phyloP scores from a whole-genome alignment of 2,113 vertebrate genomes.

The Kobus ellipsiprymnus region DNA sequence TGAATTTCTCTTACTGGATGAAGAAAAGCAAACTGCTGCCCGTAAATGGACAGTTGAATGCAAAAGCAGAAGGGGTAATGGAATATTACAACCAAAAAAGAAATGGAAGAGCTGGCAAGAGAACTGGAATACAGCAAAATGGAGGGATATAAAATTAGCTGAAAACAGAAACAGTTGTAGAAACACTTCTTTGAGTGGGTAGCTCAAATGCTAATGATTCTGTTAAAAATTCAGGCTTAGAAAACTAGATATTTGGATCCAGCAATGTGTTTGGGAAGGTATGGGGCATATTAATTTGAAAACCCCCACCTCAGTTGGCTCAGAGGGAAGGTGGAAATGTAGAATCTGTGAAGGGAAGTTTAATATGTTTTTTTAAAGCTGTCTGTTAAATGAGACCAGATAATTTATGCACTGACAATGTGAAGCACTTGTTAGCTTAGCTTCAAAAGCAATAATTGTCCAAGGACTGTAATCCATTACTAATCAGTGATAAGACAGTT shows the following conservation, averaged over 20 bases:
- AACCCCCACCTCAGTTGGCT: not conserved
- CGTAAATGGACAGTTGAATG: constrained; percentile 47
- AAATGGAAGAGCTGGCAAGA: constrained; percentile 44
- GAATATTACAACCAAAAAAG: constrained; percentile 52
- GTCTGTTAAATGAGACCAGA: not conserved
- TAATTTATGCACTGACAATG: constrained; percentile 9
- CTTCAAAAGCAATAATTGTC: constrained; percentile 11
- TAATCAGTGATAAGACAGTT: not conserved
- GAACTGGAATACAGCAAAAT: not conserved
- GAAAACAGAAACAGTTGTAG: constrained; percentile 13
- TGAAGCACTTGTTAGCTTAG: constrained; percentile 11
- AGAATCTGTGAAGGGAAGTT: constrained; percentile 3
- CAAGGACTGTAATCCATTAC: not conserved
- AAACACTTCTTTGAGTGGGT: constrained; percentile 19
- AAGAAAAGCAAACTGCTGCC: constrained; percentile 51
- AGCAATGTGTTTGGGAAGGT: not conserved
- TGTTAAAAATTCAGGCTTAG: not conserved
- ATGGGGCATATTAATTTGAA: not conserved
- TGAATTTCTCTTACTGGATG: constrained; percentile 39
- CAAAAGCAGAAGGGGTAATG: constrained; percentile 57
- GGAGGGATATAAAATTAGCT: constrained; percentile 32
- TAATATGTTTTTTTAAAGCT: not conserved
- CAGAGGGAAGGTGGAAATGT: not conserved
- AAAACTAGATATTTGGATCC: not conserved
- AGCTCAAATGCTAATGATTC: constrained; percentile 10